Evolutionary conservation across 2,888 invertebrate species (phyloP), one percentile per base, ranked within the genome.

Genomic region (Sericinus montela): DNA sequence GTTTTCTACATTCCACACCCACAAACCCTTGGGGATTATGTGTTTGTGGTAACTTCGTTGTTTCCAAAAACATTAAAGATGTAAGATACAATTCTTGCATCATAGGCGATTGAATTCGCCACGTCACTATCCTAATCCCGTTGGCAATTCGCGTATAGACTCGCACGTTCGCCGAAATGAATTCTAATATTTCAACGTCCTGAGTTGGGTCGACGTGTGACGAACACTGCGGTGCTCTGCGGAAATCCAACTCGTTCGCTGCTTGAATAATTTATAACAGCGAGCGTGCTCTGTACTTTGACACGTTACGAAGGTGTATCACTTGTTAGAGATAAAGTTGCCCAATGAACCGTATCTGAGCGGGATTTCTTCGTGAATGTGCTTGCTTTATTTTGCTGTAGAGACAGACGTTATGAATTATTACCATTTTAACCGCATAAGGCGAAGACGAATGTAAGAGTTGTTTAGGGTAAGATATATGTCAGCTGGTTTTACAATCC

Each of bases 161-260:
- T 23, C 19, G 10, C 10, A 10, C 6, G 15, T 10, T 15, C 15
- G n/a, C 6, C n/a, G 30, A 16, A 41, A 41, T 41, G 41, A 29
- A 16, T 41, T 41, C 30, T 41, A 41, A 41, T 41, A 41, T 30
- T 30, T 41, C 30, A 30, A 30, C 10, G 41, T 30, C 29, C 3
- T 45, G 38, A 45, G 45, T 32, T 10, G 45, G 45, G 45, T 45
- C 45, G 45, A 45, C 45, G 37, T 38, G 30, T 44, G 44, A 35
- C 44, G 32, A 25, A 34, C 14, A 34, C 25, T 29, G 43, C 43
- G 43, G 43, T 15, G 11, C 38, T 25, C 38, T 38, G 38, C 16
- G 41, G 29, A 10, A 36, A 36, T 36, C 29, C 36, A 10, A 9
- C 34, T 14, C 10, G 34, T 36, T 36, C 34, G 35, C 29, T 36